These are phyloP conservation scores for Corythucha ciliata DNA, from an alignment of 2,888 invertebrate species.

Conservation along the genomic window DNA sequence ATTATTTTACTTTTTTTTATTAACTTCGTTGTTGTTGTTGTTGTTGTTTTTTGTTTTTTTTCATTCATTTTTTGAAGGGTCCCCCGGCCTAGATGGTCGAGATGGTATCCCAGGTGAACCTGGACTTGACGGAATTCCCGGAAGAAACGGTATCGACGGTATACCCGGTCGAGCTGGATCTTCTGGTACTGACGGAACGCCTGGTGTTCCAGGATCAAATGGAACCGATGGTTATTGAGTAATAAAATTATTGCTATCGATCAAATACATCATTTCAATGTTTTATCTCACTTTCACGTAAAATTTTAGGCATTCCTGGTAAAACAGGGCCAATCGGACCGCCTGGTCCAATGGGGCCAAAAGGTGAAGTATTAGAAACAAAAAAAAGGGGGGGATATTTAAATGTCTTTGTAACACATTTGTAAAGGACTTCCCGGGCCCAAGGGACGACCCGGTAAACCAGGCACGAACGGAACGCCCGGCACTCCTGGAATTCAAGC, in stretches of 20 bases:
- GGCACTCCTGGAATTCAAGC: slow-evolving; percentile 75
- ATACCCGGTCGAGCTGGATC: slow-evolving; percentile 58
- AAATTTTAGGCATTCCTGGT: slow-evolving; percentile 54
- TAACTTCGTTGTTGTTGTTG: no score
- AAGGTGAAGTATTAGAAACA: slow-evolving; percentile 47
- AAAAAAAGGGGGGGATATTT: slow-evolving; percentile 1
- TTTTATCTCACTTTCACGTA: slow-evolving; percentile 3
- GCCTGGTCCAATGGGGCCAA: slow-evolving; percentile 61
- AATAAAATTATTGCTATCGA: slow-evolving; percentile 20
- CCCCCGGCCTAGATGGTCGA: slow-evolving; percentile 70
- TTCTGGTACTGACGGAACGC: slow-evolving; percentile 60
- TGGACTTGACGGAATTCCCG: slow-evolving; percentile 76
- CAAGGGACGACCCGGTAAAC: slow-evolving; percentile 51
- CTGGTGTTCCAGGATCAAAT: slow-evolving; percentile 59
- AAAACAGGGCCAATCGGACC: slow-evolving; percentile 60
- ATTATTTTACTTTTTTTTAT: no score
- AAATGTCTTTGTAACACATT: slow-evolving; percentile 16
- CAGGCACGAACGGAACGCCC: slow-evolving; percentile 62
- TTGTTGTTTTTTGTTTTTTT: background rate
- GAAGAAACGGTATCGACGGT: slow-evolving; percentile 75
- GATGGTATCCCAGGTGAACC: slow-evolving; percentile 88
- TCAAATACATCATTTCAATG: slow-evolving; percentile 17
- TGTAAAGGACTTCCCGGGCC: slow-evolving; percentile 52
- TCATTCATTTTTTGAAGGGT: slow-evolving; percentile 44
- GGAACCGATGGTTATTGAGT: slow-evolving; percentile 55